Evolutionary conservation across 2,797 vertebrate genomes (phyloP), one percentile per base, ranked within the genome.

Genomic region (Esox lucius): DNA sequence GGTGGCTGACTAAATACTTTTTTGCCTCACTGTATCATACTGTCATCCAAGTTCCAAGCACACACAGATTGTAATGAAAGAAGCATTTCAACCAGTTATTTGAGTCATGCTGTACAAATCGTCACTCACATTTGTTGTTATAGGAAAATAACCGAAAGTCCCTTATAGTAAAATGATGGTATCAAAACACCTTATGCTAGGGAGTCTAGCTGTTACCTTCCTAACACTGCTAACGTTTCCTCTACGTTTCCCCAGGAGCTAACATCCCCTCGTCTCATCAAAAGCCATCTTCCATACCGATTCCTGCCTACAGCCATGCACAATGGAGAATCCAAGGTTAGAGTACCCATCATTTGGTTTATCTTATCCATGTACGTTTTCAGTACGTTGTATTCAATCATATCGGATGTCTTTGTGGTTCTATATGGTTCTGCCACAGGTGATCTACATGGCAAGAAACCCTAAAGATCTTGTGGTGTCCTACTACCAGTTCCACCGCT

Each of bases 401-500:
- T 28, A 28, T 24, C 15, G 5, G 26, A 22, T 56, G 53, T 56
- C 16, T 12, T 65, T 28, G 62, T 51, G 12, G 42, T 31, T 59
- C 31, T 19, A n/a, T 12, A 3, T 19, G 48, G 5, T 71, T 71
- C 31, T 39, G n/a, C 70, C 56, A 11, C 39, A 99, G 98, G 96
- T 99, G 84, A 98, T 99, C 88, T 99, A 99, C 86, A 99, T 99
- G 98, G 98, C 97, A 62, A 95, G 98, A 1, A 99, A 99, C 87
- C 98, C 98, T 28, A 99, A 99, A 92, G 98, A 99, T 87, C 90
- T 99, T 90, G 98, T 98, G 65, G 97, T 99, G 71, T 98, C 98
- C 51, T 99, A 99, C 81, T 99, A 99, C 79, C 97, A 99, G 92
- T 99, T 99, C 88, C 98, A 99, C 83, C 97, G 98, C 82, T 99